Conservation (phyloP, 2,797 vertebrate genomes). For the Tokudaia muenninki region DNA sequence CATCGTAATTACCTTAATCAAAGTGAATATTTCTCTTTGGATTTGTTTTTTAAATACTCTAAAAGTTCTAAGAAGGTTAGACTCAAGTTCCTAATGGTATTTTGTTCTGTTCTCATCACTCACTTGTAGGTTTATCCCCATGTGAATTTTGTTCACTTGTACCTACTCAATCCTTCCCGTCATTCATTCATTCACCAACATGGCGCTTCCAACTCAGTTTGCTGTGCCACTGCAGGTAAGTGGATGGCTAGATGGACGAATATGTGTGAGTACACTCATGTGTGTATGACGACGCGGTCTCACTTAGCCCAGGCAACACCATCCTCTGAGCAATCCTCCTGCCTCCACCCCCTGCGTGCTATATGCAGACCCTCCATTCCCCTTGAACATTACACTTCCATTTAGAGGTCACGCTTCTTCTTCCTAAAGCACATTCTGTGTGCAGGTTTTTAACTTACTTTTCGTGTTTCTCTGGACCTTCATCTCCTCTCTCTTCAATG, state of each 20-base stretch:
- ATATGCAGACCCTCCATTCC: neutral
- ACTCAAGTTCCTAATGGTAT: neutral
- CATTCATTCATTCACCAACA: neutral
- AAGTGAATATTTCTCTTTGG: neutral
- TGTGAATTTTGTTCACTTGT: neutral
- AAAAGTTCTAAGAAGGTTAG: neutral
- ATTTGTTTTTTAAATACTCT: conserved; percentile 1
- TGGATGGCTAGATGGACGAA: neutral
- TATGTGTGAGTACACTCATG: neutral
- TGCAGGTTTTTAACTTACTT: neutral
- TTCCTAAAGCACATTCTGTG: neutral
- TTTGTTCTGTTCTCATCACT: neutral
- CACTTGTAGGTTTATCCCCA: neutral
- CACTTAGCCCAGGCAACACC: neutral
- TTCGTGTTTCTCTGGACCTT: neutral
- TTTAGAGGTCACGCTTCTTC: neutral
- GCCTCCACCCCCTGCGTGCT: neutral
- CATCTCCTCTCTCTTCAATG: neutral
- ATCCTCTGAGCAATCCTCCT: too few relatives aligned
- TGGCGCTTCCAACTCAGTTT: neutral
- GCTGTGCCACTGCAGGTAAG: neutral
- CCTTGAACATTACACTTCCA: neutral
- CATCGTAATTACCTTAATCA: conserved; percentile 4
- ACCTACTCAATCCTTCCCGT: neutral
- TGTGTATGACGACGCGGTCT: neutral